Evolutionary conservation across 2,888 invertebrate species (phyloP).

Genomic region (Oscheius sp.): DNA sequence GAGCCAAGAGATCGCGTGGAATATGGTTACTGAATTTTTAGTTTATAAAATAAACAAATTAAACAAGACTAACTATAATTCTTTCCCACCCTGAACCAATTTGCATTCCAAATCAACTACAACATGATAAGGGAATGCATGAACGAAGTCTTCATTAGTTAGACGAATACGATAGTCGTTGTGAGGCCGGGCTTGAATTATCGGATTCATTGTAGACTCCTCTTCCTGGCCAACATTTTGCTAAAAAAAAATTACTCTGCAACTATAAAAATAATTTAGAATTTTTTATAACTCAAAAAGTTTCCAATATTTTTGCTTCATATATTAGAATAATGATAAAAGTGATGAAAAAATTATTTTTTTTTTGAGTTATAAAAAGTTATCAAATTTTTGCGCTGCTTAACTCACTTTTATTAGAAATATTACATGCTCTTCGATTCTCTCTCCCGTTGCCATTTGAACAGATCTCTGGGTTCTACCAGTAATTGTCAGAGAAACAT

Average conservation of each 20-base stretch:
- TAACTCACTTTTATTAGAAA: slow-evolving; percentile 61
- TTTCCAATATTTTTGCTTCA: no score
- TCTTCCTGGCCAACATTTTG: slow-evolving; percentile 2
- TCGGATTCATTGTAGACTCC: slow-evolving; percentile 4
- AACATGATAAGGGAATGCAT: slow-evolving; percentile 64
- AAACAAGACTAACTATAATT: slow-evolving; percentile 54
- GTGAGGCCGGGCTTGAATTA: not conserved
- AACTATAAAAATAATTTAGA: not conserved
- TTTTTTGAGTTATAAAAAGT: slow-evolving; percentile 36
- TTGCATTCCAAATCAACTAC: slow-evolving; percentile 67
- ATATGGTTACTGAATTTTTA: slow-evolving; percentile 57
- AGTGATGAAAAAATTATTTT: no score
- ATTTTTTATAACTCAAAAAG: no score
- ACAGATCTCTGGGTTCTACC: slow-evolving; percentile 80
- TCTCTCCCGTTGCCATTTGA: slow-evolving; percentile 62
- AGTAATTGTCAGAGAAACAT: slow-evolving; percentile 89
- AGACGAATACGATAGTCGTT: slow-evolving; percentile 31
- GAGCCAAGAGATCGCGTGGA: slow-evolving; percentile 58
- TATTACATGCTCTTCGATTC: slow-evolving; percentile 65
- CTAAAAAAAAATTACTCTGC: not conserved
- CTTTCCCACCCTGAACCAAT: slow-evolving; percentile 64
- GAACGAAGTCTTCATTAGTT: slow-evolving; percentile 51
- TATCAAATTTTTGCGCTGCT: not conserved
- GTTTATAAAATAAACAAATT: not conserved
- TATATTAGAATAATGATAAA: no score